phyloP scores from a whole-genome alignment of 2,888 invertebrate species.

The Mechanitis mazaeus region DNA sequence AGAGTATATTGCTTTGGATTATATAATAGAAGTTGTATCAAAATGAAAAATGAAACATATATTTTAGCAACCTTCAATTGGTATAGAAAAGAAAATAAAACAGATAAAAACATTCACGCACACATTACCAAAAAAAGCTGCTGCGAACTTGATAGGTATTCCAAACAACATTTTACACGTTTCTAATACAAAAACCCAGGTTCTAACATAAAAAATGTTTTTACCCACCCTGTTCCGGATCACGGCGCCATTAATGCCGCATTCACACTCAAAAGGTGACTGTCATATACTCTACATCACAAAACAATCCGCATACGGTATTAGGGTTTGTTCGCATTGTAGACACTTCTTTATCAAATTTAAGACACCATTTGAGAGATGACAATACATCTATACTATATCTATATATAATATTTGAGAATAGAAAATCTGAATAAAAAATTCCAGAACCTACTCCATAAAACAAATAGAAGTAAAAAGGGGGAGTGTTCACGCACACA shows the following conservation, averaged over 20 bases:
- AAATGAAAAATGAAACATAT: no score
- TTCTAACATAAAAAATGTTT: conserved; percentile 15
- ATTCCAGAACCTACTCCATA: no score
- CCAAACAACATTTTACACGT: conserved; percentile 1
- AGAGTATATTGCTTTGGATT: no score
- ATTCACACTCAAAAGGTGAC: conserved; percentile 27
- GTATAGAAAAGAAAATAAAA: no score
- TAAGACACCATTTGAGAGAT: neutral
- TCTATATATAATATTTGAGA: no score
- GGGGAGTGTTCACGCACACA: no score
- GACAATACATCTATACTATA: neutral
- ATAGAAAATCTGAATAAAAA: no score
- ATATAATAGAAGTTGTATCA: neutral
- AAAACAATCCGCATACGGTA: conserved; percentile 29
- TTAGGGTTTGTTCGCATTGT: conserved; percentile 18
- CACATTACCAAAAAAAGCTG: neutral
- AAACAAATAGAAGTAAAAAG: no score
- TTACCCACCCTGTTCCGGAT: conserved; percentile 19
- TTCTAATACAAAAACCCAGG: conserved; percentile 11
- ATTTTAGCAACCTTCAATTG: no score
- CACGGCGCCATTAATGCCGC: conserved; percentile 22
- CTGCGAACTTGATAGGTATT: neutral
- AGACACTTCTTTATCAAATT: neutral
- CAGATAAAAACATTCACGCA: no score
- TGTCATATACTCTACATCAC: conserved; percentile 30